These are phyloP conservation scores for Hyperopisus bebe DNA, from an alignment of 2,113 vertebrate genomes.

Conservation along the genomic window DNA sequence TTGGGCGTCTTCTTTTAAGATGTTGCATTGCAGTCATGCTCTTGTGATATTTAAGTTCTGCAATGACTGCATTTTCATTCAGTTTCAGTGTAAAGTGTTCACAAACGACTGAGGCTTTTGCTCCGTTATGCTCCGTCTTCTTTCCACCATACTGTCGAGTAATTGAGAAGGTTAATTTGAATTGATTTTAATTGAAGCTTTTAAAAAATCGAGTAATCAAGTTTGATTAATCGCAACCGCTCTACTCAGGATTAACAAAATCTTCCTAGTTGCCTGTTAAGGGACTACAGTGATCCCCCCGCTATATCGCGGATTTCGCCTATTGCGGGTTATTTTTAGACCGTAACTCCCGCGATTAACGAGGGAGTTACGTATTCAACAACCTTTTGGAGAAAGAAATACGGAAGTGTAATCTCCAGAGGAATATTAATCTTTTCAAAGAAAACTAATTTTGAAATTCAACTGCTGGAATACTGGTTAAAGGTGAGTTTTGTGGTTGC, in stretches of 20 bases:
- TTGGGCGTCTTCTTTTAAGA: no score
- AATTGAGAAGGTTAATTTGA: not conserved
- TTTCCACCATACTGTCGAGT: not conserved
- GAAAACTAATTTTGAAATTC: not conserved
- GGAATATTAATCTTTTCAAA: not conserved
- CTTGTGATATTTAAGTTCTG: no score
- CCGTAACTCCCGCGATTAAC: no score
- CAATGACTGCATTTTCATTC: not conserved
- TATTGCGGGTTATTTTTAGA: no score
- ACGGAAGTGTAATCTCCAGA: not conserved
- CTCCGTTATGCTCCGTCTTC: not conserved
- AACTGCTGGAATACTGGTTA: not conserved
- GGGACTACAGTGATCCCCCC: no score
- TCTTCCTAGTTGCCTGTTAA: not conserved
- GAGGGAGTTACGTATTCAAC: no score
- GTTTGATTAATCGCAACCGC: not conserved
- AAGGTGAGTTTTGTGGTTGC: not conserved
- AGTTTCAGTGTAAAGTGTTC: not conserved
- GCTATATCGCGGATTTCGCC: no score
- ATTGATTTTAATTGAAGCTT: not conserved
- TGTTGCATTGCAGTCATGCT: no score
- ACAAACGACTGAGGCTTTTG: not conserved
- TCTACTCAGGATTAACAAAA: not conserved
- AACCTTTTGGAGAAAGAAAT: not conserved
- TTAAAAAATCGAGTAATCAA: not conserved